A percentile compares a stretch with the other conserved stretches of the same genome.
Conservation (phyloP, 1,140 invertebrate genomes). For the Zaprionus africanus region DNA sequence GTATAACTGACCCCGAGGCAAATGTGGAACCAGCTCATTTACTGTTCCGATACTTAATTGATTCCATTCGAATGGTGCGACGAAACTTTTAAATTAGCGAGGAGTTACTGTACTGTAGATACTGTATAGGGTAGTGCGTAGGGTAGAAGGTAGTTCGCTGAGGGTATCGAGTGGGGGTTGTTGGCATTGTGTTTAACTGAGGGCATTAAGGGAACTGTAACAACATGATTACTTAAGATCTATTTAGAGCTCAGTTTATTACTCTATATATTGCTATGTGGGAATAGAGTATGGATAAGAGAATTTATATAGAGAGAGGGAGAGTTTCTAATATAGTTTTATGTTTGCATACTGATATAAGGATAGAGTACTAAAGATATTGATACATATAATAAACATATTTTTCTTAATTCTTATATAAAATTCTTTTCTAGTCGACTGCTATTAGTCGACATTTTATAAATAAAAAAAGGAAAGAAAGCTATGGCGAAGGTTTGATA, state of each 20-base stretch:
- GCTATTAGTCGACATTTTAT: no score
- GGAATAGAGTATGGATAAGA: background rate
- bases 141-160: background rate
- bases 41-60: background rate
- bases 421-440: no score
- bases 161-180: background rate
- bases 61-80: slow-evolving; percentile 5
- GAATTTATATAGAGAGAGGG: no score
- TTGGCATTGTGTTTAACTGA: background rate
- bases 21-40: slow-evolving; percentile 3
- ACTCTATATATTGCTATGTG: background rate
- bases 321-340: no score
- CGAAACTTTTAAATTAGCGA: background rate
- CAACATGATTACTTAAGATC: slow-evolving; percentile 5
- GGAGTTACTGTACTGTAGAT: background rate
- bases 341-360: no score
- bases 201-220: background rate
- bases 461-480: no score
- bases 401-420: no score
- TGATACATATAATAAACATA: no score
- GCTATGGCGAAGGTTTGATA: no score
- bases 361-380: no score
- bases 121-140: background rate
- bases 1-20: background rate
- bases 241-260: background rate